These are phyloP conservation scores for Morpho deidamia DNA, from an alignment of 2,888 invertebrate genomes.

Conservation along the genomic window DNA sequence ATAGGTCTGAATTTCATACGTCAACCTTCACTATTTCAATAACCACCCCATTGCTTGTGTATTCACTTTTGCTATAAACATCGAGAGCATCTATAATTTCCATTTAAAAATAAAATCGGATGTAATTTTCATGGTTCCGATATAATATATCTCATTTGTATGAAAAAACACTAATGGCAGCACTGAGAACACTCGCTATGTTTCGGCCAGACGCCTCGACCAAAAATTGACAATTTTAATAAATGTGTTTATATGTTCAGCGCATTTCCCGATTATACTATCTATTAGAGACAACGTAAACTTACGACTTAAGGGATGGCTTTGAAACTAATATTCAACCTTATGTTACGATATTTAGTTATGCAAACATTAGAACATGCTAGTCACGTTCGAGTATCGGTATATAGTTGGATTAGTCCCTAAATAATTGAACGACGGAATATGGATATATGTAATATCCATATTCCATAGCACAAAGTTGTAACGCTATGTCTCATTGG, in stretches of 20 bases:
- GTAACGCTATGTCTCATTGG: neutral
- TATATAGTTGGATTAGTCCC: slow-evolving; percentile 9
- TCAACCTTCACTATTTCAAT: no score
- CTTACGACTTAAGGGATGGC: slow-evolving; percentile 23
- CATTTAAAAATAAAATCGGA: no score
- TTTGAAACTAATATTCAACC: slow-evolving; percentile 27
- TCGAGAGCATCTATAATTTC: no score
- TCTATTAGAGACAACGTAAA: slow-evolving; percentile 21
- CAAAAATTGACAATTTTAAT: no score
- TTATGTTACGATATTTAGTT: slow-evolving; percentile 21
- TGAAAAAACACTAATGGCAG: no score
- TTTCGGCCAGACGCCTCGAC: no score
- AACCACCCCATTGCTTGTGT: no score
- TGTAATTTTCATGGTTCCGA: no score
- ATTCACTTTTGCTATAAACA: no score
- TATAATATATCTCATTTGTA: no score
- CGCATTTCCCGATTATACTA: slow-evolving; percentile 10
- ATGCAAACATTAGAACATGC: neutral
- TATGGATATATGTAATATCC: slow-evolving; percentile 1
- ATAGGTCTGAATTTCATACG: no score
- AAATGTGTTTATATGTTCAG: slow-evolving; percentile 4
- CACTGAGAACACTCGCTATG: no score
- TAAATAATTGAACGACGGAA: slow-evolving; percentile 2
- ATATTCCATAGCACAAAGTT: neutral
- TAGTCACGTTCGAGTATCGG: slow-evolving; percentile 7